Conservation (phyloP, 53 echinoderm and acorn worm species). For the Holothuria leucospilota region DNA sequence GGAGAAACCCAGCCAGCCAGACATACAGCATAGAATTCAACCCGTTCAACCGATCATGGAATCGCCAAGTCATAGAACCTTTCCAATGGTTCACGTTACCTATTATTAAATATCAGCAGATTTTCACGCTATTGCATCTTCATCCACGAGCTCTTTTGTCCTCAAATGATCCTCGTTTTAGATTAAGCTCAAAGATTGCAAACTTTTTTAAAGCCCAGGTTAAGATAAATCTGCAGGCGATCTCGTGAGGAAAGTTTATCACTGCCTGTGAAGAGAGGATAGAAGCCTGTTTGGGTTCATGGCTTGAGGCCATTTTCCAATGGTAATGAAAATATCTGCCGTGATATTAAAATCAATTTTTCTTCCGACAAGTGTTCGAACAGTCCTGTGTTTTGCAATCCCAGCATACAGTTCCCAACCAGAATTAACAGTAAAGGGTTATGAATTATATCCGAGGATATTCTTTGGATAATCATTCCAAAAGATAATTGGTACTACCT, state of each 20-base stretch:
- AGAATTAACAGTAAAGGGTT: no score
- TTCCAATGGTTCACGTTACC: conserved; percentile 10
- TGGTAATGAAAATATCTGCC: conserved; percentile 41
- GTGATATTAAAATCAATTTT: conserved; percentile 47
- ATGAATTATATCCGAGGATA: no score
- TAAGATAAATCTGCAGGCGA: conserved; percentile 17
- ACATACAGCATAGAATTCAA: no score
- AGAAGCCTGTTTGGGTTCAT: conserved; percentile 5
- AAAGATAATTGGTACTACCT: no score
- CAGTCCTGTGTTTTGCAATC: background rate
- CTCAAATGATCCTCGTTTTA: conserved; percentile 34
- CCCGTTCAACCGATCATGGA: no score
- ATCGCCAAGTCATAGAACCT: no score
- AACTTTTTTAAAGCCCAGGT: background rate
- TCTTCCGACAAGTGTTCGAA: conserved; percentile 37
- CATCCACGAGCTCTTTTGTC: conserved; percentile 7
- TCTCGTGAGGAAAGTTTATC: conserved; percentile 23
- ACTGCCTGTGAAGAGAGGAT: background rate
- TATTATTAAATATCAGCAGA: conserved; percentile 33
- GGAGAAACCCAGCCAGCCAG: no score
- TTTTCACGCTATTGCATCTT: conserved; percentile 24
- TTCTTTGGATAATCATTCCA: no score
- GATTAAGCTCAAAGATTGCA: conserved; percentile 13
- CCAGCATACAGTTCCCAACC: no score
- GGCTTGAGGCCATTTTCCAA: conserved; percentile 13